Conservation (phyloP, 2,797 vertebrate species). For the Lophotriccus pileatus region DNA sequence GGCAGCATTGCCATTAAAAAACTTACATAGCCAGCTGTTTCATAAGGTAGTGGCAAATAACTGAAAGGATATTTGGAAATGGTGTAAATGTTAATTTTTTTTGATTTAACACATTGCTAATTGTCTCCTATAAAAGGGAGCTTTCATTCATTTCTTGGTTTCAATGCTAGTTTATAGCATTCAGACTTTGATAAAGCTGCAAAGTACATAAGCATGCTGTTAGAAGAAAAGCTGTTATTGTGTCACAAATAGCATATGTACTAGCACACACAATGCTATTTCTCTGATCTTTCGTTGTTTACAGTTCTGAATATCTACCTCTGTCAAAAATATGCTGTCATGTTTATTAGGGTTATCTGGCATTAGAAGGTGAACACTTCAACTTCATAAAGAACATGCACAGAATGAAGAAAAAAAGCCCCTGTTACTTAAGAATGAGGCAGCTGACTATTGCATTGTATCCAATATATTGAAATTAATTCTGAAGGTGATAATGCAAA, state of each 20-base stretch:
- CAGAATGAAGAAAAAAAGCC: neutral
- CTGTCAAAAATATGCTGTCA: neutral
- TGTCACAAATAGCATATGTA: neutral
- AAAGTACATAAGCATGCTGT: neutral
- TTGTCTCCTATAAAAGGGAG: neutral
- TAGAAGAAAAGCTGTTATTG: neutral
- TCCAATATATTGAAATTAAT: neutral
- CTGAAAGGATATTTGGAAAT: neutral
- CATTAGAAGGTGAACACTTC: neutral
- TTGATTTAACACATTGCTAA: neutral
- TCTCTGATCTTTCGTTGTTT: neutral
- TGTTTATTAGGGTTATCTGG: neutral
- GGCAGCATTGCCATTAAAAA: neutral
- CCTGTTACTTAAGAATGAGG: neutral
- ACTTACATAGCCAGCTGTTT: neutral
- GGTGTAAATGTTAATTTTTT: neutral
- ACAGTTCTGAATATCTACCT: neutral
- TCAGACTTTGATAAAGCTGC: neutral
- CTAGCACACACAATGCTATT: neutral
- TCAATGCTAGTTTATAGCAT: neutral
- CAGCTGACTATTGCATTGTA: neutral
- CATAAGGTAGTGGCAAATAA: neutral
- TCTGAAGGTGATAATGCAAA: neutral
- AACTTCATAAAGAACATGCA: neutral
- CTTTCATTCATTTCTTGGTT: neutral